Conservation (phyloP, 2,888 invertebrate genomes). For the Stictocephala bisonia region DNA sequence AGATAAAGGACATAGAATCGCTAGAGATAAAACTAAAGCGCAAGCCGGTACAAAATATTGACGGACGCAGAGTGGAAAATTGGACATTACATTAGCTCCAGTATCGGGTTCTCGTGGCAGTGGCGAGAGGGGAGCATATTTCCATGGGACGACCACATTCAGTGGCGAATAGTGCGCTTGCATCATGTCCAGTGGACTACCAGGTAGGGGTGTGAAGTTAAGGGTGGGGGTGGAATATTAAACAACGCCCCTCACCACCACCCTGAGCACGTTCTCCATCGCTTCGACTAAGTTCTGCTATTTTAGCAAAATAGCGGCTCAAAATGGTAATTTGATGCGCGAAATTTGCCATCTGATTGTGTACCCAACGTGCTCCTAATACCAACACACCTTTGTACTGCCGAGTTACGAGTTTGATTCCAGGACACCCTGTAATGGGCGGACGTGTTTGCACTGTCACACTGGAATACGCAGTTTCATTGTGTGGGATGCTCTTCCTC, state of each 20-base stretch:
- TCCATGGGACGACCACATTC: slow-evolving; percentile 29
- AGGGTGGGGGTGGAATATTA: slow-evolving; percentile 37
- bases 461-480: too few species aligned
- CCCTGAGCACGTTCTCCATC: slow-evolving; percentile 42
- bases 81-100: slow-evolving; percentile 5
- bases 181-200: slow-evolving; percentile 33
- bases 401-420: slow-evolving; percentile 35
- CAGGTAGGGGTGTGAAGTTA: background rate
- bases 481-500: too few species aligned
- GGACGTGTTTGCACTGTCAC: slow-evolving; percentile 21
- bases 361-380: slow-evolving; percentile 35
- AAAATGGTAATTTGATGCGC: slow-evolving; percentile 48
- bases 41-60: slow-evolving; percentile 15
- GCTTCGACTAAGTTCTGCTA: slow-evolving; percentile 47
- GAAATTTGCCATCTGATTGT: slow-evolving; percentile 47
- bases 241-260: slow-evolving; percentile 41
- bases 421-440: slow-evolving; percentile 17
- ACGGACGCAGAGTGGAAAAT: background rate
- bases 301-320: slow-evolving; percentile 48
- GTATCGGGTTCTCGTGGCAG: too few species aligned
- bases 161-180: slow-evolving; percentile 16
- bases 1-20: too few species aligned
- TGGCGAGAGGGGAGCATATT: slow-evolving; percentile 12
- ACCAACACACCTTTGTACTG: slow-evolving; percentile 2
- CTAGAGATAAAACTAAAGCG: background rate